Evolutionary conservation across 2,888 invertebrate species (phyloP).

Genomic region (Tetragonisca angustula): DNA sequence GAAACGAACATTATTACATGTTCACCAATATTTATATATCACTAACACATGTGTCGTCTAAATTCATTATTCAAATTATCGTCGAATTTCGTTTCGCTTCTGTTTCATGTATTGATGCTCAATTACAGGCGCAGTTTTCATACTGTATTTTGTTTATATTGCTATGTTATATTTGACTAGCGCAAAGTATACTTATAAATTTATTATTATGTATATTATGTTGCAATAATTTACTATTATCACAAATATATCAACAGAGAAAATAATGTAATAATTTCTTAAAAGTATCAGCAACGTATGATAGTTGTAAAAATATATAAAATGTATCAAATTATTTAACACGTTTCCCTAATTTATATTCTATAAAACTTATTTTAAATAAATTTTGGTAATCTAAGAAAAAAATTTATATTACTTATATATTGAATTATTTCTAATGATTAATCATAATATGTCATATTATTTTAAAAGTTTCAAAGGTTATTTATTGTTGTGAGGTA

Average conservation of each 20-base stretch:
- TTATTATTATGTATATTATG: neutral
- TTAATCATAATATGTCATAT: neutral
- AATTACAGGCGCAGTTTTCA: neutral
- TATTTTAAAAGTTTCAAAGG: neutral
- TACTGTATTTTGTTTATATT: neutral
- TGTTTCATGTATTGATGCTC: neutral
- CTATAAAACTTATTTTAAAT: neutral
- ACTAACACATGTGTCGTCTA: neutral
- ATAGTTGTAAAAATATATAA: neutral
- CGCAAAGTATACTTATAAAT: neutral
- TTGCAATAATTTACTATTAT: neutral
- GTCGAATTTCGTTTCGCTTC: neutral
- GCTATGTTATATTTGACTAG: constrained; percentile 7
- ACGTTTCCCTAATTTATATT: neutral
- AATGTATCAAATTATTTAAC: neutral
- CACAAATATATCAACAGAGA: neutral
- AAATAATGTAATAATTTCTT: neutral
- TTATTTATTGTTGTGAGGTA: neutral
- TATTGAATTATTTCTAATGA: neutral
- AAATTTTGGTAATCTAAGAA: neutral
- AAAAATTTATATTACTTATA: neutral
- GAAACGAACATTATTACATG: neutral
- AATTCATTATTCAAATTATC: neutral
- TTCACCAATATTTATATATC: constrained; percentile 9
- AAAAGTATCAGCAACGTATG: neutral